phyloP scores from a whole-genome alignment of 2,888 invertebrate species.

The Timema podura region DNA sequence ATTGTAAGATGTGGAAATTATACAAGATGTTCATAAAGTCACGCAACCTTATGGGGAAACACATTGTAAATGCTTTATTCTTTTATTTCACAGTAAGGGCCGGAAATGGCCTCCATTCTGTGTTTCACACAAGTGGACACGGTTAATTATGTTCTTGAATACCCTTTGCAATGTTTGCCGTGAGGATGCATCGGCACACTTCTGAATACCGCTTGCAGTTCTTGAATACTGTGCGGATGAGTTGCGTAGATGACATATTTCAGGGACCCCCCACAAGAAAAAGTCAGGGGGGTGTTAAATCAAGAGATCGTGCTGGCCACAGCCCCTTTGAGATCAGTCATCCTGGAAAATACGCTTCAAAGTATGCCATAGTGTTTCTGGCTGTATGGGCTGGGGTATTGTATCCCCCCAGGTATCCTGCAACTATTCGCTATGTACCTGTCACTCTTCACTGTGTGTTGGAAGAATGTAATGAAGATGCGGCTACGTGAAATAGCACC shows the following conservation, averaged over 20 bases:
- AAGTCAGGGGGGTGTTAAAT: constrained; percentile 8
- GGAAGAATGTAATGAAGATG: constrained; percentile 17
- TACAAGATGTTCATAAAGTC: too few species aligned
- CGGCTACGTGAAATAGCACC: constrained; percentile 18
- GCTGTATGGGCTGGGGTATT: neutral
- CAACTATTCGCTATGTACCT: neutral
- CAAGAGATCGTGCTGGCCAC: neutral
- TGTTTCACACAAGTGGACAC: neutral
- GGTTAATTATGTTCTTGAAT: neutral
- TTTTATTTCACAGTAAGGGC: neutral
- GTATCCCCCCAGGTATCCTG: neutral
- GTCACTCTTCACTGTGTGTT: neutral
- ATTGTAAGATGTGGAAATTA: too few species aligned
- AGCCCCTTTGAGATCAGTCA: neutral
- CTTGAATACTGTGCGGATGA: neutral
- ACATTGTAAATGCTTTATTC: too few species aligned
- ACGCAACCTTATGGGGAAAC: too few species aligned
- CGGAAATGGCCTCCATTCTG: neutral
- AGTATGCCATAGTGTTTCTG: neutral
- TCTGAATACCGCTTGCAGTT: neutral
- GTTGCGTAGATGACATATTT: neutral
- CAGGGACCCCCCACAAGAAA: neutral
- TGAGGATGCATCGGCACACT: neutral
- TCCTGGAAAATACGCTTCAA: constrained; percentile 5
- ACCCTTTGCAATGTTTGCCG: constrained; percentile 5